Base-by-base conservation (phyloP, 2,113 vertebrate species). In the Sterrhoptilus dennistouni region DNA sequence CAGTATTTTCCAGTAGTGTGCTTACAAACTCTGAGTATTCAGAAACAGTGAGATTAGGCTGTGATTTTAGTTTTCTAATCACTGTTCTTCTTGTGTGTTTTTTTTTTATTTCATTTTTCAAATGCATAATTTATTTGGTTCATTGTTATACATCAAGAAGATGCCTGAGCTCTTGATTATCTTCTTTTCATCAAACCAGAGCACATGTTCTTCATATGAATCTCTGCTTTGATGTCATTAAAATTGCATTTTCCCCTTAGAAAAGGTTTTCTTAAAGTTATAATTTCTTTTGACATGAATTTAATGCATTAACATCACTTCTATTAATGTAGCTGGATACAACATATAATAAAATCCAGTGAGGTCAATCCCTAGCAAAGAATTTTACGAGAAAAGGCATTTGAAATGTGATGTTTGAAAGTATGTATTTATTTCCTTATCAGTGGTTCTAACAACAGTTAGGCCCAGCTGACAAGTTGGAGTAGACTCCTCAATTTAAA, bases 341-440 rank as follows among this genome's bases (percentile, higher is more conserved):
- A 90, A 82, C 7, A 2, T 65, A 29, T 69, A 83, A 83, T 82
- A 94, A 95, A 90, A 93, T 50, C 9, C 57, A 68, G 61, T 23
- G 47, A 91, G 54, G 65, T 91, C 94, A 92, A 65, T 50, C 66
- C 53, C 40, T 90, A 61, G 79, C 54, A 61, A 88, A 74, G 59
- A 91, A 42, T 85, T 83, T 92, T 79, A 57, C 2, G 15, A 94
- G 68, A 71, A 50, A 93, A 92, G 50, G 50, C 54, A 90, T 90
- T 90, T 78, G 49, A 81, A 68, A 83, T 82, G 33, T 77, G 47
- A 45, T 87, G 96, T 97, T 81, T 18, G 71, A 75, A 96, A 96
- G 66, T 92, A 83, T 84, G 90, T 97, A 78, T 94, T 94, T 77
- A 69, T 89, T 93, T 95, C 49, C 28, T 65, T 93, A 69, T 84